Conservation (phyloP, 35 echinoderm and acorn worm genomes). For the Amphiura filiformis region DNA sequence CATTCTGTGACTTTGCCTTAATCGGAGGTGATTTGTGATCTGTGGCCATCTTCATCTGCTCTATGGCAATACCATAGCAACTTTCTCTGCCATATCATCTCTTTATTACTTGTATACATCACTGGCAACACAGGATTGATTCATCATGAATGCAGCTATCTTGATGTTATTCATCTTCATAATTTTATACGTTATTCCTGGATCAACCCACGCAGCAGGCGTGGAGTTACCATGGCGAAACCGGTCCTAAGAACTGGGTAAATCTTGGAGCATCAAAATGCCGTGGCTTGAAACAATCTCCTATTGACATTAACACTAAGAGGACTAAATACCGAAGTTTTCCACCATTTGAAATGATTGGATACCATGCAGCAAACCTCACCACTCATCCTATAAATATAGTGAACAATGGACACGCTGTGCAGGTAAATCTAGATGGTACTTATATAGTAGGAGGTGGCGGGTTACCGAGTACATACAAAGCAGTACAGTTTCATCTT, state of each 20-base stretch:
- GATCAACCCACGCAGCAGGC: too few species aligned
- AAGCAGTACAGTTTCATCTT: background rate
- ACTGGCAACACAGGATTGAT: too few species aligned
- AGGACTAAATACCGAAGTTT: background rate
- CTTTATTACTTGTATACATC: too few species aligned
- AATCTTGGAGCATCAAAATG: background rate
- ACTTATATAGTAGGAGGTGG: background rate
- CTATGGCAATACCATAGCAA: too few species aligned
- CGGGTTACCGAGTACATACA: background rate
- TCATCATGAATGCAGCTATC: too few species aligned
- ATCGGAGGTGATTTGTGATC: too few species aligned
- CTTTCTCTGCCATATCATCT: too few species aligned
- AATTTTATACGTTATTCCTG: too few species aligned
- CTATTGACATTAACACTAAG: background rate
- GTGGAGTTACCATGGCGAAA: background rate
- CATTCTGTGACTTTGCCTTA: too few species aligned
- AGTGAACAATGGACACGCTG: background rate
- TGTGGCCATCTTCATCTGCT: too few species aligned
- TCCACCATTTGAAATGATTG: background rate
- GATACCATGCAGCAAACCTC: background rate
- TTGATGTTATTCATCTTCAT: too few species aligned
- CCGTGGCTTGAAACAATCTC: background rate
- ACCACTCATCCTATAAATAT: background rate
- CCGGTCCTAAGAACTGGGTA: background rate
- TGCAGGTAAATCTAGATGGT: background rate